Base-by-base conservation (phyloP, 2,888 invertebrate species). In the Hyppa rectilinea region DNA sequence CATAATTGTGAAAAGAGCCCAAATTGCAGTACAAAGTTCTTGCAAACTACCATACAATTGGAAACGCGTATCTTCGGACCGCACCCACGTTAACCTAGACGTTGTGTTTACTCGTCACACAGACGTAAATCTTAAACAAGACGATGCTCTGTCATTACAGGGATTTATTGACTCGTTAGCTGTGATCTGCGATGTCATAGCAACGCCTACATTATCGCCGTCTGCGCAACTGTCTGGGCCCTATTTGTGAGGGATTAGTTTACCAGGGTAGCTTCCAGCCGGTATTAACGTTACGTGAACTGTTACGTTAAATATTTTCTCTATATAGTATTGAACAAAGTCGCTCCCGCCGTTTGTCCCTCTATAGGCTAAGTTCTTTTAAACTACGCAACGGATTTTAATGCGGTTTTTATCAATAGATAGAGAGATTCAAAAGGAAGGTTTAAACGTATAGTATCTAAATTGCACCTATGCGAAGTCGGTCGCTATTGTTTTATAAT, bases 141-240 rank as follows among this genome's bases (percentile, higher is more conserved):
- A 69, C 74, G 71, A 72, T 67, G 49, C 50, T 59, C 79, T 81
- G 81, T 84, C 85, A 85, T 85, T 82, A 75, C 74, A 2, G 7
- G 34, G 69, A 82, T 82, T 83, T 83, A 85, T 84, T 71, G 85
- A 75, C 71, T 80, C 76, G 64, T 76, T 58, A 59, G 71, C 50
- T 58, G 59, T 76, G 83, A 83, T 83, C 75, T 81, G 78, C 78
- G 67, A 62, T 83, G 79, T 85, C 84, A 84, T 83, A 75, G 61
- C 71, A 67, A 75, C 65, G 65, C 75, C 67, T 53, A 65, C 67
- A 45, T 53, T 45, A 56, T 31, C 31, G 29, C 34, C 61, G 85
- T 84, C 84, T 84, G 70, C 55, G 65, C 43, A 49, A 26, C 63
- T 67, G 83, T 84, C 83, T 86, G 73, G 59, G 26, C 63, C 60